Base-by-base conservation (phyloP, 2,888 invertebrate genomes). In the Tetragonisca angustula region DNA sequence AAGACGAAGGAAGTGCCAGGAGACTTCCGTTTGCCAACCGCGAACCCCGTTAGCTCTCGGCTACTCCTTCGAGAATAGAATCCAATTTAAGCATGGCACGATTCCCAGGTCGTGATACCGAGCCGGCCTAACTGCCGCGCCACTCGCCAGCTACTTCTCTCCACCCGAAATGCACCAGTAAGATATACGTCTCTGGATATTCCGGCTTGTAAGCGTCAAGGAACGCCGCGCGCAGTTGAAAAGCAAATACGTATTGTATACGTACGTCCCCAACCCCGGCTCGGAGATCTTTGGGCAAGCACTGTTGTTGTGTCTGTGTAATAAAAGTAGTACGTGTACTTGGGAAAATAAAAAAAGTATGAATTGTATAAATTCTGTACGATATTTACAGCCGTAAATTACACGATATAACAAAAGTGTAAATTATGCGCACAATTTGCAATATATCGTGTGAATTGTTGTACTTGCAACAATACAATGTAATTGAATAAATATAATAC, bases 51-150 rank as follows among this genome's bases (percentile, higher is more conserved):
- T 88, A 86, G 78, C 83, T 84, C 83, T 84, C 78, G 68, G 84
- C 84, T 87, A 82, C 80, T 86, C 89, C 89, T 85, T 74, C 85
- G 87, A 87, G 90, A 91, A 85, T 89, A 87, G 87, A 92, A 92
- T 91, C 90, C 91, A 91, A 92, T 92, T 92, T 92, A 87, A 91
- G 85, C 90, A 79, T 86, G 79, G 88, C 87, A 88, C 90, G 88
- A 90, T 92, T 90, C 89, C 89, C 86, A 89, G 88, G 90, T 91
- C 89, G 81, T 87, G 89, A 92, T 90, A 87, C 89, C 79, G 76
- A 68, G 62, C 72, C 72, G 70, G 69, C 74, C 75, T 85, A 89
- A 88, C 77, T 79, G 81, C 85, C 64, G 62, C 72, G 21, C 54
- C 32, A 61, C 69, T 76, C 71, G 77, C 72, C 71, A 68, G 64